Percentiles rank a stretch among this genome's conserved stretches.
These are phyloP conservation scores for Nerophis ophidion DNA, from an alignment of 2,113 vertebrate species.

Conservation along the genomic window DNA sequence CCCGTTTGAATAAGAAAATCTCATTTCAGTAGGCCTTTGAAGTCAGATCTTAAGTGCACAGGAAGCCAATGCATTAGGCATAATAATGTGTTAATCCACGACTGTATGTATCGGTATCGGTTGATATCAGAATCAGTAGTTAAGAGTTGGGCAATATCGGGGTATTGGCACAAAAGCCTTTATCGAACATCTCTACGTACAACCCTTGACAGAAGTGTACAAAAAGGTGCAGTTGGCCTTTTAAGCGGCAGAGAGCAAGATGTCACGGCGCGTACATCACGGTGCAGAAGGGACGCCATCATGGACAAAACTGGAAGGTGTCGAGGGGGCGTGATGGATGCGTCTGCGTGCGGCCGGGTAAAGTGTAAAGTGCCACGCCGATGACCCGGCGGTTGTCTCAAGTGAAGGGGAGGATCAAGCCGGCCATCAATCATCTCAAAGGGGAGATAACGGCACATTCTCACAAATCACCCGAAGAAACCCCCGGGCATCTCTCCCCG, in stretches of 20 bases:
- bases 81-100: too few species aligned
- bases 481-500: conserved; percentile 43
- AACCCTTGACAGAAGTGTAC: background rate
- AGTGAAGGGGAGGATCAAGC: conserved; percentile 57
- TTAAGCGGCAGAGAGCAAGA: too few species aligned
- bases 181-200: too few species aligned
- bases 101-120: too few species aligned
- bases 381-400: conserved; percentile 60
- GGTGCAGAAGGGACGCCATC: conserved; percentile 56
- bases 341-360: conserved; percentile 53
- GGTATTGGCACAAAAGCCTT: too few species aligned
- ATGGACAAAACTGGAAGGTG: conserved; percentile 57
- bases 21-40: too few species aligned
- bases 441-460: conserved; percentile 44
- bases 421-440: conserved; percentile 58
- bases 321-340: conserved; percentile 53
- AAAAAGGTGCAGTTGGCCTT: background rate
- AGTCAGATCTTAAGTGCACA: too few species aligned
- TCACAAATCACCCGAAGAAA: conserved; percentile 55
- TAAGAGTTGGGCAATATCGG: too few species aligned
- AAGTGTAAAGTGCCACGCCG: conserved; percentile 62
- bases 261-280: conserved; percentile 28
- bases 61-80: too few species aligned
- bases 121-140: too few species aligned
- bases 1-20: too few species aligned